Evolutionary conservation across 2,797 vertebrate genomes (phyloP), one percentile per base, ranked within the genome.

Genomic region (Sebastiscus albofasciatus): DNA sequence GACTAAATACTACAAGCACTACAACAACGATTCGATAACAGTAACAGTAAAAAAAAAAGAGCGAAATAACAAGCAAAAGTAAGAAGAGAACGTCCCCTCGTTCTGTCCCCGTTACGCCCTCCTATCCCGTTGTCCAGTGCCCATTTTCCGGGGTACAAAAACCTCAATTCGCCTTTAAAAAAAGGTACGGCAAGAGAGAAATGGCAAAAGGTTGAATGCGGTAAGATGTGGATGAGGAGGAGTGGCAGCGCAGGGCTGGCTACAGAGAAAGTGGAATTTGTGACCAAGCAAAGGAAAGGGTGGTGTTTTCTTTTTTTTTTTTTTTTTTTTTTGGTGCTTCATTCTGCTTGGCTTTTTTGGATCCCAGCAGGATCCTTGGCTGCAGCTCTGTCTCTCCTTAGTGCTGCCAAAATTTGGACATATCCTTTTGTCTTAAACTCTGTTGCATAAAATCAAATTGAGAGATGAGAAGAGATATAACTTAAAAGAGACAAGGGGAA

Each of bases 321-420:
- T 91, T 94, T 79, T 83, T 80, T 87, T 92, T 94, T 92, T 94
- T 93, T 91, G 89, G 92, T 93, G 93, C 93, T 95, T 96, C 94
- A 92, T 95, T 96, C 90, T 95, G 93, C 94, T 93, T 94, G 85
- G 95, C 94, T 96, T 95, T 95, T 95, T 96, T 91, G 95, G 92
- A 96, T 95, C 96, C 94, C 96, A 96, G 96, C 97, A 96, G 96
- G 96, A 95, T 96, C 96, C 95, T 95, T 97, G 97, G 96, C 97
- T 97, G 94, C 95, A 92, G 94, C 92, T 96, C 95, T 96, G 94
- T 94, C 85, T 94, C 95, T 92, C 95, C 96, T 96, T 94, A 95
- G 92, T 77, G 90, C 92, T 96, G 96, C 96, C 96, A 96, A 95
- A 95, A 96, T 96, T 95, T 96, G 95, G 95, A 96, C 94, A 92